phyloP scores from a whole-genome alignment of 2,113 vertebrate genomes.

The Coptodon rendalli region DNA sequence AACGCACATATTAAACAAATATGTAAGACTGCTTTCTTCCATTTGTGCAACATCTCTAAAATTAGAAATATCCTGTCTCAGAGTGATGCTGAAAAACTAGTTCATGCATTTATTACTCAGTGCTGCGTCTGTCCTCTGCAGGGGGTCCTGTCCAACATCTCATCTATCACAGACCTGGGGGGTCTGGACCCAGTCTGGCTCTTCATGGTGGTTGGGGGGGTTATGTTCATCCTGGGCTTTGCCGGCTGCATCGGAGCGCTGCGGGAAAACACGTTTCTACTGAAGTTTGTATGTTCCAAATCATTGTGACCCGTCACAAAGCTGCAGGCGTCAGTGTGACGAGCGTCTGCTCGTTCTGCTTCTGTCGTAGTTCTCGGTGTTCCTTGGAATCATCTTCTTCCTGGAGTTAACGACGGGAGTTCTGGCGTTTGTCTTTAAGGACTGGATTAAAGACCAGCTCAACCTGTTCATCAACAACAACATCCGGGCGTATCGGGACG shows the following conservation, averaged over 20 bases:
- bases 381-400: conserved; percentile 98
- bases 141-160: conserved; percentile 97
- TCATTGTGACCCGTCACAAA: rapidly evolving
- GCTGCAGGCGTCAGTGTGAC: rapidly evolving
- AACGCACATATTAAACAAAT: rapidly evolving
- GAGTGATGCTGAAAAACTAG: rapidly evolving
- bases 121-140: conserved; percentile 28
- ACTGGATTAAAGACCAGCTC: conserved; percentile 99
- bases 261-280: conserved; percentile 92
- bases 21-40: neutral
- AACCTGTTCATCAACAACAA: conserved; percentile 99
- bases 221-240: conserved; percentile 98
- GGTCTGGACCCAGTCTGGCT: conserved; percentile 97
- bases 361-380: conserved; percentile 87
- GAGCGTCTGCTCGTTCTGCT: neutral
- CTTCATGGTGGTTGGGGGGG: conserved; percentile 93
- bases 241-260: conserved; percentile 96
- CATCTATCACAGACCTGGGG: conserved; percentile 94
- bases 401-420: conserved; percentile 94
- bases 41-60: neutral
- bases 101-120: neutral
- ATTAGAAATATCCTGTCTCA: rapidly evolving
- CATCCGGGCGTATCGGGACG: conserved; percentile 93
- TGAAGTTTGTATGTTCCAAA: conserved; percentile 87
- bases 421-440: conserved; percentile 97